Conservation (phyloP, 2,888 invertebrate genomes). For the Perizoma affinitatum region DNA sequence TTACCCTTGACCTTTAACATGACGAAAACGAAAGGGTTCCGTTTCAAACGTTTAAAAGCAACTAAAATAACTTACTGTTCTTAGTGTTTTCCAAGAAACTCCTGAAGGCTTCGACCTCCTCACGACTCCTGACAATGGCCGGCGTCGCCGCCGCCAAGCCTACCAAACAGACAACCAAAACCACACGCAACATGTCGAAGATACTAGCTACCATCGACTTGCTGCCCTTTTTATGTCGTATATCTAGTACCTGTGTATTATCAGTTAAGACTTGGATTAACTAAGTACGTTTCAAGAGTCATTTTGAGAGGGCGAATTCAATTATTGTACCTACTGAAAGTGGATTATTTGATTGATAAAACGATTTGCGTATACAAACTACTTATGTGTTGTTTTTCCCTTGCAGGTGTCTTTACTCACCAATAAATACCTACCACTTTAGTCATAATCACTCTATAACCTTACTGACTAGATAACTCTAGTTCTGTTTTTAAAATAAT, state of each 20-base stretch:
- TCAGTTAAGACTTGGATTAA: slow-evolving; percentile 40
- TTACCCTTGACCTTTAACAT: too few species aligned
- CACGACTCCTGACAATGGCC: slow-evolving; percentile 54
- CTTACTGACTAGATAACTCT: too few species aligned
- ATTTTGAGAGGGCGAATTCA: not conserved
- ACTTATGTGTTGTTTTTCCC: not conserved
- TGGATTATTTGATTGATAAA: not conserved
- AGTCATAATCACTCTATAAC: too few species aligned
- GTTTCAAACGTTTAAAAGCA: too few species aligned
- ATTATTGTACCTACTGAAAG: not conserved
- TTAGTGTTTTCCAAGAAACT: slow-evolving; percentile 64
- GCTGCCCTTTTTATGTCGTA: slow-evolving; percentile 11
- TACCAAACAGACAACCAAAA: slow-evolving; percentile 49
- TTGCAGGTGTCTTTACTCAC: not conserved
- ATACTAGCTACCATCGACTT: not conserved
- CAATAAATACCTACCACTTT: too few species aligned
- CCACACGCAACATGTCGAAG: slow-evolving; percentile 54
- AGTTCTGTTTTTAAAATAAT: too few species aligned
- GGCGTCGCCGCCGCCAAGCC: slow-evolving; percentile 56
- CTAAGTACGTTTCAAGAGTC: slow-evolving; percentile 23
- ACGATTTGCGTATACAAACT: not conserved
- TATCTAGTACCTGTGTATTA: slow-evolving; percentile 45
- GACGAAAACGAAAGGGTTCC: too few species aligned
- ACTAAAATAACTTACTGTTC: slow-evolving; percentile 49
- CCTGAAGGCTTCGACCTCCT: slow-evolving; percentile 66